These are phyloP conservation scores for Rhipidura dahli DNA, from an alignment of 2,113 vertebrate genomes.

Conservation along the genomic window DNA sequence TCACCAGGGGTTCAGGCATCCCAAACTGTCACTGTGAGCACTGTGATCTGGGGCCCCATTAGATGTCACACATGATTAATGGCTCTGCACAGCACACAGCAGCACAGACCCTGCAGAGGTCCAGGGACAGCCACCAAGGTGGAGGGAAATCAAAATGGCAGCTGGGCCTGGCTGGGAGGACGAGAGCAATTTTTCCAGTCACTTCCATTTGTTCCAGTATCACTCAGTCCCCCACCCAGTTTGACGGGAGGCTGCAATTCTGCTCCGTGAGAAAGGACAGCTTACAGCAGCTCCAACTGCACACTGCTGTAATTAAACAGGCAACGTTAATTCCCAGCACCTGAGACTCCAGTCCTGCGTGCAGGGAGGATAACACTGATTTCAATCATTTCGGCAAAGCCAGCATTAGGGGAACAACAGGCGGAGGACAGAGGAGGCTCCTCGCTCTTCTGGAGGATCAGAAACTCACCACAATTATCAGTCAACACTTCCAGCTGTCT, in stretches of 20 bases:
- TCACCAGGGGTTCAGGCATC: background rate
- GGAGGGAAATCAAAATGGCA: conserved; percentile 40
- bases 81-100: background rate
- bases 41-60: background rate
- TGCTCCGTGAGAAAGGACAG: background rate
- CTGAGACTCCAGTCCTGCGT: background rate
- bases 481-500: conserved; percentile 3
- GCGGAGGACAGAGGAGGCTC: background rate
- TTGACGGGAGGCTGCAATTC: background rate
- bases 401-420: background rate
- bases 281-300: background rate
- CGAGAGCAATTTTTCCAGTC: conserved; percentile 17
- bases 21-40: background rate
- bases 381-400: background rate
- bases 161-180: background rate
- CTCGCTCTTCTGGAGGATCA: background rate
- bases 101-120: background rate
- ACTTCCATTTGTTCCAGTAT: conserved; percentile 26
- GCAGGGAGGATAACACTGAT: background rate
- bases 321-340: background rate
- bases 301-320: conserved; percentile 16
- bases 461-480: background rate
- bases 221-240: background rate
- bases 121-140: background rate
- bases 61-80: background rate